These are phyloP conservation scores for Leptinotarsa peninsularis DNA, from an alignment of 2,888 invertebrate species.

Conservation along the genomic window DNA sequence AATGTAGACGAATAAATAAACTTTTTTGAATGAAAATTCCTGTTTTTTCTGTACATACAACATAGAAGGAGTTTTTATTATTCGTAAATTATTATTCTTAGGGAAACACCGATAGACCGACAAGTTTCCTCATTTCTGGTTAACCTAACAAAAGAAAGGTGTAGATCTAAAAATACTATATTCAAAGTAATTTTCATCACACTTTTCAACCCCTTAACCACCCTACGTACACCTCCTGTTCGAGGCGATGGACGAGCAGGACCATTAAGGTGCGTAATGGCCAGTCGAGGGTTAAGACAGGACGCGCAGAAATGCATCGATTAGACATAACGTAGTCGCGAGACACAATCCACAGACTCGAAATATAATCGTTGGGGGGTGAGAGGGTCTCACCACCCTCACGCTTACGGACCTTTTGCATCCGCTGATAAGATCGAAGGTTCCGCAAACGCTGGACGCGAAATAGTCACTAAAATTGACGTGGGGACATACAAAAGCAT, in stretches of 20 bases:
- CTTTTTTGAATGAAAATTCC: no score
- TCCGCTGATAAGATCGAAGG: slow-evolving; percentile 10
- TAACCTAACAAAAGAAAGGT: no score
- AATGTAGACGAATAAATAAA: no score
- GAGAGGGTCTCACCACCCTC: neutral
- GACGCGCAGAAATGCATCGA: slow-evolving; percentile 79
- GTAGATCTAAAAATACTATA: neutral
- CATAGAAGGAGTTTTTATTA: no score
- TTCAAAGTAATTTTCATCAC: neutral
- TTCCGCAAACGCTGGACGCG: no score
- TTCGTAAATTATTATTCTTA: no score
- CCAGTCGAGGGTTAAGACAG: slow-evolving; percentile 74
- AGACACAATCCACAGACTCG: slow-evolving; percentile 56
- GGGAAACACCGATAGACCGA: no score
- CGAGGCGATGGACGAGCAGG: slow-evolving; percentile 58
- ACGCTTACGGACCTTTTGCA: slow-evolving; percentile 14
- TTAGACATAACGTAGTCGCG: slow-evolving; percentile 74
- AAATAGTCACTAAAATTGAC: no score
- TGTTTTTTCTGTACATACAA: no score
- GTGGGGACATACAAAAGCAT: no score
- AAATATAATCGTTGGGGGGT: slow-evolving; percentile 45
- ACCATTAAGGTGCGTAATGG: slow-evolving; percentile 85
- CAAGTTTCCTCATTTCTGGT: no score
- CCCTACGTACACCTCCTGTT: neutral
- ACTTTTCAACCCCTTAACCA: neutral